Evolutionary conservation across 1,140 invertebrate genomes (phyloP).

Genomic region (Trypoxylus dichotomus): DNA sequence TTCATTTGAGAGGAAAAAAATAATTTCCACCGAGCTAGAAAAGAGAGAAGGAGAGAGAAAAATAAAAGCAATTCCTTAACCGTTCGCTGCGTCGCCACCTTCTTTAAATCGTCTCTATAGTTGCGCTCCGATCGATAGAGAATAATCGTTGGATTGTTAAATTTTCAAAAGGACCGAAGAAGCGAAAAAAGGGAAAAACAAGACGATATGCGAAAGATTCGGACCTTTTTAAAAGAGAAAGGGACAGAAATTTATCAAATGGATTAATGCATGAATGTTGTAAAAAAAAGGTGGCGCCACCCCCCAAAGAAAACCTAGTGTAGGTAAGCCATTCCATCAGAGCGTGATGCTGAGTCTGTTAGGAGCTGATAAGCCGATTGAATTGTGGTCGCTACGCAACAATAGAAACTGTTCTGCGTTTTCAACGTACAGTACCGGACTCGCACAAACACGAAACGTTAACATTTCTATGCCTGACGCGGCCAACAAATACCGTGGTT

Average conservation of each 20-base stretch:
- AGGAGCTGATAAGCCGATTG: slow-evolving; percentile 40
- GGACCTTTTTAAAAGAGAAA: neutral
- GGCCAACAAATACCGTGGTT: no score
- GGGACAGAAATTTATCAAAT: slow-evolving; percentile 24
- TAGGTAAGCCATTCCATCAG: slow-evolving; percentile 28
- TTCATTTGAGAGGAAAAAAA: slow-evolving; percentile 24
- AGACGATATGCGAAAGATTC: neutral
- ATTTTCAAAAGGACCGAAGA: neutral
- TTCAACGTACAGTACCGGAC: neutral
- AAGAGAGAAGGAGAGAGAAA: neutral
- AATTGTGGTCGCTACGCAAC: slow-evolving; percentile 40
- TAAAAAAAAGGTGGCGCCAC: neutral
- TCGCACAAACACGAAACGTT: no score
- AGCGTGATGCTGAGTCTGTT: slow-evolving; percentile 32
- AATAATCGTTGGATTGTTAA: neutral
- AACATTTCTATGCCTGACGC: no score
- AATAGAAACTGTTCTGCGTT: slow-evolving; percentile 17
- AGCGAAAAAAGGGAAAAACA: neutral
- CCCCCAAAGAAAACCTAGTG: neutral
- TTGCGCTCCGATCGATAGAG: neutral
- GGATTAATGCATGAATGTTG: slow-evolving; percentile 11
- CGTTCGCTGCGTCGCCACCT: neutral
- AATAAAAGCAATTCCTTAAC: neutral
- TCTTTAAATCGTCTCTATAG: neutral
- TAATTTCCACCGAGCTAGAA: neutral